phyloP scores from a whole-genome alignment of 2,888 invertebrate species.

The Rhagonycha fulva region DNA sequence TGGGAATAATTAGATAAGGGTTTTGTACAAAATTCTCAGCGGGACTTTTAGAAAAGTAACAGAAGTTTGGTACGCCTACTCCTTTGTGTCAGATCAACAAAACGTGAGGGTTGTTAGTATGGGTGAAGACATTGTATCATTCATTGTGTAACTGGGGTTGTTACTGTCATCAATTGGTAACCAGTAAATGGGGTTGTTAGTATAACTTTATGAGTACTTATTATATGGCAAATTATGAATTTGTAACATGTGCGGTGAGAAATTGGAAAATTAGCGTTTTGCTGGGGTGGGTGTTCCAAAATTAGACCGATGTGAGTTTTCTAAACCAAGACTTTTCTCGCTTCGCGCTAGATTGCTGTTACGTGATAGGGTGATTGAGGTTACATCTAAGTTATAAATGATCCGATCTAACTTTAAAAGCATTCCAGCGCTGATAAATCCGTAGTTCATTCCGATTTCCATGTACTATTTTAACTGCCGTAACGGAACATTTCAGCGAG shows the following conservation, averaged over 20 bases:
- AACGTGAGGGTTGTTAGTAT: slow-evolving; percentile 17
- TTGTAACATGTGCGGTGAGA: slow-evolving; percentile 28
- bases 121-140: slow-evolving; percentile 27
- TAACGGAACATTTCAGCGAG: slow-evolving; percentile 24
- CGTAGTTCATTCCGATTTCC: slow-evolving; percentile 14
- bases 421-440: slow-evolving; percentile 25
- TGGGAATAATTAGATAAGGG: not conserved
- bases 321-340: not conserved
- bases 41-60: slow-evolving; percentile 25
- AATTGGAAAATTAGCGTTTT: slow-evolving; percentile 28
- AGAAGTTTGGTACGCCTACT: slow-evolving; percentile 27
- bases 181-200: slow-evolving; percentile 29
- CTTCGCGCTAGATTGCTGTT: slow-evolving; percentile 4
- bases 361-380: not conserved
- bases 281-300: not conserved
- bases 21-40: slow-evolving; percentile 13
- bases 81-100: slow-evolving; percentile 12
- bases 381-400: slow-evolving; percentile 8
- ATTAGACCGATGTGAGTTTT: not conserved
- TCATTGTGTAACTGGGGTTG: slow-evolving; percentile 27
- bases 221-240: slow-evolving; percentile 33
- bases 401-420: slow-evolving; percentile 23
- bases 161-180: slow-evolving; percentile 25
- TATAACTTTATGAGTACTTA: slow-evolving; percentile 31
- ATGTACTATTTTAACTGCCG: slow-evolving; percentile 12